phyloP scores from a whole-genome alignment of 2,888 invertebrate species.

The Trachelus stipa region DNA sequence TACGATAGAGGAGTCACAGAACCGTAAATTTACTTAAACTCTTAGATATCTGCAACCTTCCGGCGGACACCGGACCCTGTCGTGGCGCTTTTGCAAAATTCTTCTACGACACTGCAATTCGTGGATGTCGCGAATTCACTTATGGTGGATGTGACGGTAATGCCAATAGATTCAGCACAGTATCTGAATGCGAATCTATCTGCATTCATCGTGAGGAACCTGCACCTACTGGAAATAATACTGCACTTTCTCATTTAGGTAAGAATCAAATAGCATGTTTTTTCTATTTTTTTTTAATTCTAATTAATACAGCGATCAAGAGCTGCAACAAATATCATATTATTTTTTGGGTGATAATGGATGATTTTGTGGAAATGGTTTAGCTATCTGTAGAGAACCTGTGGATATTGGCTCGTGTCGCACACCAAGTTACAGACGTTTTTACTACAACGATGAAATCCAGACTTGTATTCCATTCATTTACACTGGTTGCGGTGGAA shows the following conservation, averaged over 20 bases:
- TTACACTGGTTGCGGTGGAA: conserved; percentile 90
- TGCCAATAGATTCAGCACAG: conserved; percentile 82
- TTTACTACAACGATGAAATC: conserved; percentile 77
- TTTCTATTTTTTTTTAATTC: background rate
- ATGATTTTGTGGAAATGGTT: conserved; percentile 45
- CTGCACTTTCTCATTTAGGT: conserved; percentile 60
- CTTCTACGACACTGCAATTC: conserved; percentile 75
- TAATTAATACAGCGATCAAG: background rate
- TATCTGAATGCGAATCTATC: conserved; percentile 79
- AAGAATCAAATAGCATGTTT: conserved; percentile 21
- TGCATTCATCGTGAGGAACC: conserved; percentile 76
- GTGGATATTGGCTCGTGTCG: conserved; percentile 74
- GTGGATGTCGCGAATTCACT: conserved; percentile 76
- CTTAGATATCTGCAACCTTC: conserved; percentile 79
- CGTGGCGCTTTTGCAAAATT: conserved; percentile 74
- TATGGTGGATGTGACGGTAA: conserved; percentile 90
- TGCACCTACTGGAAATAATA: conserved; percentile 63
- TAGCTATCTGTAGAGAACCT: conserved; percentile 76
- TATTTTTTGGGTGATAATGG: background rate
- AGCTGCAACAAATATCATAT: background rate
- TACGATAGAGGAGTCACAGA: background rate
- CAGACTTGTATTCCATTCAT: conserved; percentile 83
- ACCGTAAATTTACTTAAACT: background rate
- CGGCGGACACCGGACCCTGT: conserved; percentile 79
- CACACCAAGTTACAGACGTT: conserved; percentile 72